A percentile compares a stretch with the other conserved stretches of the same genome.
phyloP scores from a whole-genome alignment of 2,113 vertebrate genomes.

The Mugil cephalus region DNA sequence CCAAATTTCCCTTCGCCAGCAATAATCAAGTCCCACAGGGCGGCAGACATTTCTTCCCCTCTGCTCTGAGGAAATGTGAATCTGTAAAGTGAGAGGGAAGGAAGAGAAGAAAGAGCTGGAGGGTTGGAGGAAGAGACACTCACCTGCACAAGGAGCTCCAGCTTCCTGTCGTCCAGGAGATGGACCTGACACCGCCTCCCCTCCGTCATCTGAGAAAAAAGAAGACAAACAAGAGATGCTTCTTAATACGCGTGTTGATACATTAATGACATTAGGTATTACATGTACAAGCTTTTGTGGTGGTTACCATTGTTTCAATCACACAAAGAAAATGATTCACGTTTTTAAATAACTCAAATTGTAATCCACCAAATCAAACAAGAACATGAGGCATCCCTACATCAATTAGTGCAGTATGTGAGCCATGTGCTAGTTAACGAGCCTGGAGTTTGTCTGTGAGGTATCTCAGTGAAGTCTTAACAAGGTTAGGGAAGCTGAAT shows the following conservation, averaged over 20 bases:
- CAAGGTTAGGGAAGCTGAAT: constrained; percentile 47
- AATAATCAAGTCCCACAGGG: constrained; percentile 41
- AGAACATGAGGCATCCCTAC: neutral
- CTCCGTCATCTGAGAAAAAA: constrained; percentile 91
- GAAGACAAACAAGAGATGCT: constrained; percentile 1
- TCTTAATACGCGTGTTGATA: constrained; percentile 13
- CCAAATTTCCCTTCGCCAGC: constrained; percentile 65
- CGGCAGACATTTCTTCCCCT: constrained; percentile 20
- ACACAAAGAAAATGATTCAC: neutral
- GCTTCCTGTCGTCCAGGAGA: constrained; percentile 95
- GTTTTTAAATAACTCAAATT: neutral
- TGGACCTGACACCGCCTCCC: constrained; percentile 97
- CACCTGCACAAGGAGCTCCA: constrained; percentile 98
- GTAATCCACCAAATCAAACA: neutral
- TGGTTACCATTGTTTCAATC: no score
- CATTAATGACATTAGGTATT: neutral
- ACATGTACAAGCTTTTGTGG: no score
- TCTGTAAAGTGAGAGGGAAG: constrained; percentile 18
- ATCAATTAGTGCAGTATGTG: neutral
- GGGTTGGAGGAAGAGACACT: constrained; percentile 8
- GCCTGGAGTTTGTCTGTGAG: constrained; percentile 10
- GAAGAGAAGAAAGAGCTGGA: constrained; percentile 3
- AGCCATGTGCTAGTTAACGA: neutral
- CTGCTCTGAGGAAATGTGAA: constrained; percentile 31
- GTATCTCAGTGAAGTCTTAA: constrained; percentile 33